Conservation (phyloP, 2,797 vertebrate species). For the Lagocephalus sceleratus region DNA sequence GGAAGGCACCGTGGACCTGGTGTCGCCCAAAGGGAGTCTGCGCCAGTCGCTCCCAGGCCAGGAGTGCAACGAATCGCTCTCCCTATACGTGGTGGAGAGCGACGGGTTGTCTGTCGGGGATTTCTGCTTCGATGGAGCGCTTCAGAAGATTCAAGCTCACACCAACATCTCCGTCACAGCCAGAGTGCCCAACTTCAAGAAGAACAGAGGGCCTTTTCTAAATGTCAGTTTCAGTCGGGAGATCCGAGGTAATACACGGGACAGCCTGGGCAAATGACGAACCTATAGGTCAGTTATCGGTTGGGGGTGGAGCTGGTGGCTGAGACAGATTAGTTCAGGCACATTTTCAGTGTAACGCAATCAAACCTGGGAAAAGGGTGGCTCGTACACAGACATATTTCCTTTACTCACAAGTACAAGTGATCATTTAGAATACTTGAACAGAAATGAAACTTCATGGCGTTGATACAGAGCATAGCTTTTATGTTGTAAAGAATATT, state of each 20-base stretch:
- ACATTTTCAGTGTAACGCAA: too few relatives aligned
- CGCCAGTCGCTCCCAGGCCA: constrained; percentile 77
- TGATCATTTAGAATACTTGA: too few relatives aligned
- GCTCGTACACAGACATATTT: too few relatives aligned
- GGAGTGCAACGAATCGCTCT: constrained; percentile 66
- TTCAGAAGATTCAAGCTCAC: constrained; percentile 83
- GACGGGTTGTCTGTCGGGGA: constrained; percentile 70
- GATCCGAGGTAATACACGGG: constrained; percentile 77
- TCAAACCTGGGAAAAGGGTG: too few relatives aligned
- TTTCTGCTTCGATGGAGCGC: constrained; percentile 82
- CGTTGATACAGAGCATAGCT: too few relatives aligned
- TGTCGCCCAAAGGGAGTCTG: constrained; percentile 70
- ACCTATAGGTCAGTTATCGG: too few relatives aligned
- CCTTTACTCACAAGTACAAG: too few relatives aligned
- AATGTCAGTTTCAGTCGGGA: constrained; percentile 75
- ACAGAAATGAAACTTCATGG: too few relatives aligned
- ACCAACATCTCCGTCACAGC: constrained; percentile 80
- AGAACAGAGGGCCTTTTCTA: constrained; percentile 64
- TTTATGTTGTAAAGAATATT: too few relatives aligned
- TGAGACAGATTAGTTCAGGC: too few relatives aligned
- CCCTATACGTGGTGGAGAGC: constrained; percentile 55
- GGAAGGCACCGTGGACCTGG: constrained; percentile 72
- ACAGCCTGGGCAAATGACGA: too few relatives aligned
- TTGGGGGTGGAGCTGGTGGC: too few relatives aligned
- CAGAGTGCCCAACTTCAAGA: constrained; percentile 54